Evolutionary conservation across 23 tunicate genomes (phyloP).

Genomic region (Trididemnum nubilum): DNA sequence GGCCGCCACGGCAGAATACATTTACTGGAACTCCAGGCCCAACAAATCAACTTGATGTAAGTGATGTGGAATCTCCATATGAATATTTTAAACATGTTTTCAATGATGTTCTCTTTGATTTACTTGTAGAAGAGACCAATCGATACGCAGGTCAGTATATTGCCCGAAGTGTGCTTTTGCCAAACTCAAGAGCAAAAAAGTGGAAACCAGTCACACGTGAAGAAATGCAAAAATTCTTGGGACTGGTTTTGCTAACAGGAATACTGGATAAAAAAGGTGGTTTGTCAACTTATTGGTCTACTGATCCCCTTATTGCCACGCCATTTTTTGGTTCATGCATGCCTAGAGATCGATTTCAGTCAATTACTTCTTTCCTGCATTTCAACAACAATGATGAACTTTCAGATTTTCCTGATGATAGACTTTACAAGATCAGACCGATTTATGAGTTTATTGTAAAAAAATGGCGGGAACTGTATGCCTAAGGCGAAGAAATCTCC

Average conservation of each 20-base stretch:
- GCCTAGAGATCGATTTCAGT: constrained; percentile 27
- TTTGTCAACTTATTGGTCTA: constrained; percentile 8
- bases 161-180: neutral
- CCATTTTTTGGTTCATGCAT: constrained; percentile 20
- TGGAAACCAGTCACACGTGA: neutral
- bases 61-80: neutral
- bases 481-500: constrained; percentile 31
- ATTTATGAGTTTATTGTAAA: neutral
- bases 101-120: constrained; percentile 1
- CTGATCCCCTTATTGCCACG: neutral
- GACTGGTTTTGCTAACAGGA: constrained; percentile 21
- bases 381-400: constrained; percentile 21
- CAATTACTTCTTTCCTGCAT: constrained; percentile 3
- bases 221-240: constrained; percentile 14
- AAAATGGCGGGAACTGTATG: constrained; percentile 23
- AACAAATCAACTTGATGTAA: neutral
- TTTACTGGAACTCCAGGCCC: constrained; percentile 12
- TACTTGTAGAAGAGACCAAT: constrained; percentile 19
- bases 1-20: neutral
- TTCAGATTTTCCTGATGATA: constrained; percentile 14
- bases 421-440: constrained; percentile 29
- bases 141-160: constrained; percentile 21
- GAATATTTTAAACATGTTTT: constrained; percentile 8
- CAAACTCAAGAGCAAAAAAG: neutral
- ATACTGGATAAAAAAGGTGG: constrained; percentile 4